phyloP scores from a whole-genome alignment of 2,797 vertebrate species.

The Synanceia verrucosa region DNA sequence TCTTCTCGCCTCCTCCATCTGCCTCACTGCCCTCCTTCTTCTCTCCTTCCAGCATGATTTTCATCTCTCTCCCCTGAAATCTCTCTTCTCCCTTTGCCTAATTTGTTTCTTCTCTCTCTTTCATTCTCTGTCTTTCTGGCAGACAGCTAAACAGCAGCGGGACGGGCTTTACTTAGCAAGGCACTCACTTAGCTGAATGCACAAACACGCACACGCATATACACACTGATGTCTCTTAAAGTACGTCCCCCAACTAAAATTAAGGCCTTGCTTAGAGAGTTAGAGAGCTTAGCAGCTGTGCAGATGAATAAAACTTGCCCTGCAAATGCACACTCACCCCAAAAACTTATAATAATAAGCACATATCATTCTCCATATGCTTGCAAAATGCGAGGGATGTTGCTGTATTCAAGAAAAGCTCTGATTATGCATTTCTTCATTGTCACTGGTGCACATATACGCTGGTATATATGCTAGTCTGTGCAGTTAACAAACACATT shows the following conservation, averaged over 20 bases:
- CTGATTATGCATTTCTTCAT: conserved; percentile 34
- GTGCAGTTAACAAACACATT: conserved; percentile 10
- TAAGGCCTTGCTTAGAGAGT: conserved; percentile 4
- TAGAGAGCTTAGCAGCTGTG: conserved; percentile 41
- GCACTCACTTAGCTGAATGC: conserved; percentile 28
- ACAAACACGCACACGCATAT: background rate
- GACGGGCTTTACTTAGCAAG: conserved; percentile 33
- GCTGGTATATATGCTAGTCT: background rate
- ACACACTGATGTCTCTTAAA: conserved; percentile 14
- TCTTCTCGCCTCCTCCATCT: conserved; percentile 24
- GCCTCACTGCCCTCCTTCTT: conserved; percentile 8
- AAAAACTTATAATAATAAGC: conserved; percentile 48
- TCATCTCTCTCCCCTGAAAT: conserved; percentile 15
- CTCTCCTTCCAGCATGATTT: background rate
- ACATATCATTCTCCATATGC: conserved; percentile 26
- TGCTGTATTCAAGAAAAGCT: conserved; percentile 25
- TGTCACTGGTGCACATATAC: background rate
- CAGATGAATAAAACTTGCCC: conserved; percentile 41
- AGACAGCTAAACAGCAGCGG: conserved; percentile 29
- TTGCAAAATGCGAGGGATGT: conserved; percentile 25
- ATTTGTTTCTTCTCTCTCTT: conserved; percentile 10
- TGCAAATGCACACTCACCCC: conserved; percentile 18
- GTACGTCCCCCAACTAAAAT: conserved; percentile 19
- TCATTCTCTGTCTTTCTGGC: background rate
- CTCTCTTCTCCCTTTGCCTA: background rate